Percentiles rank a stretch among this genome's conserved stretches.
Evolutionary conservation across 30 jellyfish, hydroid and myxozoan genomes (phyloP).

Genomic region (Cassiopea xamachana): DNA sequence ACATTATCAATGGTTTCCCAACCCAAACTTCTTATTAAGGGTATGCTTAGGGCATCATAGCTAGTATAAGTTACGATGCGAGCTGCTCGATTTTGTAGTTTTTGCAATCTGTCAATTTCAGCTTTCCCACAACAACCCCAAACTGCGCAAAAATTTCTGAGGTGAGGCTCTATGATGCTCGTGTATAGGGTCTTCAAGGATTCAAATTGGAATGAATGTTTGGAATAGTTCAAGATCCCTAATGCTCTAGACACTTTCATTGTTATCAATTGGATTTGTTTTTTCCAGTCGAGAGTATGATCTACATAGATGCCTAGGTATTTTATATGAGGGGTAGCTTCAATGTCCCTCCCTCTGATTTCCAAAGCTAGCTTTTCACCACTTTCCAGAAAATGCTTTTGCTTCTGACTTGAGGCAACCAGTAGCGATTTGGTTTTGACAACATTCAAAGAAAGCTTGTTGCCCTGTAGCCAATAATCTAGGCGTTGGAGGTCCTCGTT

Average conservation of each 20-base stretch:
- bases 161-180: not conserved
- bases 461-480: not conserved
- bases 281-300: not conserved
- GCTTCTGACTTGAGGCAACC: not conserved
- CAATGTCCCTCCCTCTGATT: not conserved
- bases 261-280: not conserved
- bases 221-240: not conserved
- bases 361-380: not conserved
- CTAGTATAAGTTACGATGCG: not conserved
- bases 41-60: not conserved
- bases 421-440: not conserved
- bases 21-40: not conserved
- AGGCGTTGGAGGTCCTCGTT: not conserved
- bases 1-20: not conserved
- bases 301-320: not conserved
- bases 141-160: not conserved
- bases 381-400: too few species aligned
- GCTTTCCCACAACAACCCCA: not conserved
- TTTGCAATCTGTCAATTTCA: not conserved
- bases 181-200: not conserved
- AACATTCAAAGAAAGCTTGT: not conserved
- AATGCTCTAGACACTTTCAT: not conserved
- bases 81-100: not conserved
- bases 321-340: not conserved
- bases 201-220: not conserved